Evolutionary conservation across 53 echinoderm and acorn worm species (phyloP), one percentile per base, ranked within the genome.

Genomic region (Holothuria leucospilota): DNA sequence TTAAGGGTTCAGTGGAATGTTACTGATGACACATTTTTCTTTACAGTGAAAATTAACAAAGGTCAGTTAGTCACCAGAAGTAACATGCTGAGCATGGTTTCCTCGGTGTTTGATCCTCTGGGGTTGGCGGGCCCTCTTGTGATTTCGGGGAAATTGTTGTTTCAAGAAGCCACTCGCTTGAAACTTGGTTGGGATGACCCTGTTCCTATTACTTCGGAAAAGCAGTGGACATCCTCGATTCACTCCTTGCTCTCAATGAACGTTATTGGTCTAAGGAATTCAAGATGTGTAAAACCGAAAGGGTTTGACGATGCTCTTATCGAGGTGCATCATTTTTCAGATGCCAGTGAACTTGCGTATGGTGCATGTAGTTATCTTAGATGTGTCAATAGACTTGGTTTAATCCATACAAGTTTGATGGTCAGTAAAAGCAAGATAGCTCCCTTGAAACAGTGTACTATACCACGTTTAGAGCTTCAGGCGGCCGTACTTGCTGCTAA

Each of bases 351-450:
- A 27, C 62, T 62, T 10, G 93, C 85, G 3, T 93, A 93, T 64
- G 93, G 93, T 20, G 85, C 87, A 49, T 93, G 88, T 73, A 80
- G 87, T 29, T 93, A 93, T 60, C 84, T 90, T 12, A 68, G 88
- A 34, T 62, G 84, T 23, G 75, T 85, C 6, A 85, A 93, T 75
- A 66, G 81, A 12, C 56, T 61, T 10, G 79, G 69, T 27, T 24
- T 59, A 2, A 78, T 84, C 16, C 82, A 87, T 60, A 72, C 75
- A 7, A 51, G 52, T 27, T 71, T 86, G 30, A 82, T 89, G 61
- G 79, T 91, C 60, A 79, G 81, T 13, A 89, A 92, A 42, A 51
- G 85, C 42, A 89, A 83, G 62, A 72, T 85, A 16, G 67, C 75
- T 46, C 90, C 90, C 18, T 59, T 70, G 79, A 90, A 86, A 59